These are phyloP conservation scores for Nephrotoma flavescens DNA, from an alignment of 2,888 invertebrate species.

Conservation along the genomic window DNA sequence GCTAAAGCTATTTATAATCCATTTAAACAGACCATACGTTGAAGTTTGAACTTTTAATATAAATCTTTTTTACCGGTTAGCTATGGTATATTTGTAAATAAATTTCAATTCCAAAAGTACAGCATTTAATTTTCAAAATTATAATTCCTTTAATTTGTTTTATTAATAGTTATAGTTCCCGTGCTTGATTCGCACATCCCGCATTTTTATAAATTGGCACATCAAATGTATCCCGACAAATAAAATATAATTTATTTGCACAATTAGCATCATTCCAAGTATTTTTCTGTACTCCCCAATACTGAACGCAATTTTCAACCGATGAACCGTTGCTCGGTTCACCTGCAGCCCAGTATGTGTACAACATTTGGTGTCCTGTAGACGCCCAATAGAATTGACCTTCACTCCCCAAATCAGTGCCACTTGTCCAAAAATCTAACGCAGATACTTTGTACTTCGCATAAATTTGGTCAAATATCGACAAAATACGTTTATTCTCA, in stretches of 20 bases:
- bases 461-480: background rate
- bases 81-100: too few relatives aligned
- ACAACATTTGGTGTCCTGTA: background rate
- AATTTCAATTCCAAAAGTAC: too few relatives aligned
- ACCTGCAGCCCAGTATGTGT: background rate
- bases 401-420: background rate
- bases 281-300: background rate
- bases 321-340: background rate
- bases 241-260: background rate
- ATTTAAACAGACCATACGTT: too few relatives aligned
- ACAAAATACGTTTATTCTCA: background rate
- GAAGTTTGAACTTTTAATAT: too few relatives aligned
- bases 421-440: background rate
- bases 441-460: background rate
- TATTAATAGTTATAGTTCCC: background rate
- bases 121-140: too few relatives aligned
- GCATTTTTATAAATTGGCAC: background rate
- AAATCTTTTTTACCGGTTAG: too few relatives aligned
- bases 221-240: background rate
- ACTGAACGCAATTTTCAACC: background rate
- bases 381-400: background rate
- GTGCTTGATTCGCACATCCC: background rate
- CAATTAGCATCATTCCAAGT: background rate
- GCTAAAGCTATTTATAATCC: too few relatives aligned
- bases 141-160: too few relatives aligned